Conservation (phyloP, 2,797 vertebrate genomes). For the Rhabdophis nuchalis region DNA sequence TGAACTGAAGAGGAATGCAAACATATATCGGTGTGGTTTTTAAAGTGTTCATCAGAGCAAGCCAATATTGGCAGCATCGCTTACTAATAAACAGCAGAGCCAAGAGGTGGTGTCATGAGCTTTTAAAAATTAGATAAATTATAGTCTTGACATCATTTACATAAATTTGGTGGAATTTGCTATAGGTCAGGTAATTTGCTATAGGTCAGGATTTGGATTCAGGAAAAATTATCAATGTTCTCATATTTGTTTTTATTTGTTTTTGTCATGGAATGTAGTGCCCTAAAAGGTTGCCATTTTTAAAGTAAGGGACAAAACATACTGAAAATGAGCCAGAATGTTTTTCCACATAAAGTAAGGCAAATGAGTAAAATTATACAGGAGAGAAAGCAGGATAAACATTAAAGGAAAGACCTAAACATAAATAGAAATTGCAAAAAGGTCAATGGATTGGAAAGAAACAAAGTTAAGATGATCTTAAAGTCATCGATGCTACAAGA, state of each 20-base stretch:
- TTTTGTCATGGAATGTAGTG: slow-evolving; percentile 14
- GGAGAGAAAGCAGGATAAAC: background rate
- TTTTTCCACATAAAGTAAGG: background rate
- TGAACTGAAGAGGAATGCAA: slow-evolving; percentile 75
- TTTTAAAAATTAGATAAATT: slow-evolving; percentile 15
- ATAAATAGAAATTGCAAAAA: background rate
- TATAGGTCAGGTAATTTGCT: slow-evolving; percentile 24
- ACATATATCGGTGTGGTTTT: slow-evolving; percentile 58
- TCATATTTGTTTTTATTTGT: background rate
- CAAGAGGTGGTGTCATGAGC: slow-evolving; percentile 28
- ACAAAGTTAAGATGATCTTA: background rate
- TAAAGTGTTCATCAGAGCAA: slow-evolving; percentile 51
- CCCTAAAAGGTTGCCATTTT: slow-evolving; percentile 34
- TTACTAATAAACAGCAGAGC: slow-evolving; percentile 57
- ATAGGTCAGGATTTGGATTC: slow-evolving; percentile 24
- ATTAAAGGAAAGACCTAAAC: background rate
- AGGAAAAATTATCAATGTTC: background rate
- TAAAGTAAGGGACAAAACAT: background rate
- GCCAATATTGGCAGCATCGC: slow-evolving; percentile 49
- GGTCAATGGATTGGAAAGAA: background rate
- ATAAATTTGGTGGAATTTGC: slow-evolving; percentile 36
- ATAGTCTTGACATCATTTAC: slow-evolving; percentile 39
- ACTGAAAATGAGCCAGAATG: background rate
- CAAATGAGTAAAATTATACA: background rate
- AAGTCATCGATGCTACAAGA: background rate